Percentiles rank a stretch among this genome's conserved stretches.
These are phyloP conservation scores for Gopherus flavomarginatus DNA, from an alignment of 2,113 vertebrate species.

Conservation along the genomic window DNA sequence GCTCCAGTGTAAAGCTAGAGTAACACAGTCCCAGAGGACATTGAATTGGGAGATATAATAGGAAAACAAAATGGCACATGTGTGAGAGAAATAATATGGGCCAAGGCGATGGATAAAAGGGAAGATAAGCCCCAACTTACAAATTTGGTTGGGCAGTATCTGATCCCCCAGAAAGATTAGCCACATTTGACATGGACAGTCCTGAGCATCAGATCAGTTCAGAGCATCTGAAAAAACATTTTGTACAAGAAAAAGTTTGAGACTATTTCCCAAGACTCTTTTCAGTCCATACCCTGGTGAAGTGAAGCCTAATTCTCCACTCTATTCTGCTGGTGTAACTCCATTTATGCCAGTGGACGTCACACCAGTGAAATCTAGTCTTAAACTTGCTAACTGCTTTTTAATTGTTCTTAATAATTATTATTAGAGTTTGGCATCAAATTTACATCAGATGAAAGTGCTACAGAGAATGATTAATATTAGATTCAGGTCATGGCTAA, in stretches of 20 bases:
- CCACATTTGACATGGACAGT: neutral
- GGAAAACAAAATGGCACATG: neutral
- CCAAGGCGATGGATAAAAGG: neutral
- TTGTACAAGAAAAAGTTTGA: neutral
- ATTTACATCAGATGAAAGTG: neutral
- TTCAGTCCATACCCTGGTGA: neutral
- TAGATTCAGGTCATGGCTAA: neutral
- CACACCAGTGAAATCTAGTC: neutral
- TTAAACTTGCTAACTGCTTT: slow-evolving; percentile 21
- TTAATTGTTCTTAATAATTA: slow-evolving; percentile 40
- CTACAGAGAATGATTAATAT: slow-evolving; percentile 17
- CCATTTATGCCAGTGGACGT: fast-evolving
- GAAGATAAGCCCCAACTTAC: neutral
- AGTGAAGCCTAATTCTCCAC: neutral
- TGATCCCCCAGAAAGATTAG: neutral
- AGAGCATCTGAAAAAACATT: neutral
- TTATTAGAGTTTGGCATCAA: neutral
- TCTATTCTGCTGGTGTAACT: neutral
- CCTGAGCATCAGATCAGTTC: neutral
- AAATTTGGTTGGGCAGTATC: neutral
- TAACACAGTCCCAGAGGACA: neutral
- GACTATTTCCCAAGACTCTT: neutral
- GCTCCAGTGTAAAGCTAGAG: neutral
- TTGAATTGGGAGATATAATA: neutral
- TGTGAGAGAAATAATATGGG: neutral